Percentiles rank a stretch among this genome's conserved stretches.
phyloP scores from a whole-genome alignment of 2,888 invertebrate genomes.

The Bombylius major region DNA sequence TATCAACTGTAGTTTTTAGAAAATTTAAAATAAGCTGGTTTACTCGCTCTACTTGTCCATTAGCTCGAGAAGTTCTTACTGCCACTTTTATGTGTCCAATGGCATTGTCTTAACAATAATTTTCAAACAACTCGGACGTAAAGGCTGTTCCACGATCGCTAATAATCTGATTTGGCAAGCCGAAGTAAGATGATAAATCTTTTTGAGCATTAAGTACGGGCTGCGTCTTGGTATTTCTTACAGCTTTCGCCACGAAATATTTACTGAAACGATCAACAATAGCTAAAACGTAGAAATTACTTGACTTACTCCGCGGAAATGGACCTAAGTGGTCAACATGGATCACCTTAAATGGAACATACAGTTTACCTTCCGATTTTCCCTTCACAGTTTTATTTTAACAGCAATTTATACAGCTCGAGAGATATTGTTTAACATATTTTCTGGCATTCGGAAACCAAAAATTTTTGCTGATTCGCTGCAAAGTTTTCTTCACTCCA shows the following conservation, averaged over 20 bases:
- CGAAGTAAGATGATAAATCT: constrained; percentile 5
- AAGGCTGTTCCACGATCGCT: constrained; percentile 13
- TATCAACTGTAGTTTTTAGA: neutral
- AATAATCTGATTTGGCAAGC: constrained; percentile 2
- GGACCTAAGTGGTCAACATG: constrained; percentile 18
- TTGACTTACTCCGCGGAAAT: constrained; percentile 6
- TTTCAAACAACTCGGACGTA: constrained; percentile 9
- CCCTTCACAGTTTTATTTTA: constrained; percentile 5
- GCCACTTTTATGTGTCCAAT: constrained; percentile 4
- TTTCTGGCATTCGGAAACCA: constrained; percentile 15
- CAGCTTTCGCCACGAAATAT: constrained; percentile 7
- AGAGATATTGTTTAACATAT: constrained; percentile 8
- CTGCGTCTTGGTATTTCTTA: constrained; percentile 1
- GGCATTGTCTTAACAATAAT: constrained; percentile 5
- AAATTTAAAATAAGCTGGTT: neutral
- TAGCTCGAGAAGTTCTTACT: constrained; percentile 9
- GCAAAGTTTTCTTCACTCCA: constrained; percentile 10
- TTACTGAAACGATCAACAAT: constrained; percentile 12
- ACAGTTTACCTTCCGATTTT: constrained; percentile 4
- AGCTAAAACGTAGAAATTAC: constrained; percentile 10
- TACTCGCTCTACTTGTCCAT: constrained; percentile 10
- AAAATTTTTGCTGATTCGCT: constrained; percentile 7
- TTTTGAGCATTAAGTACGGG: constrained; percentile 3
- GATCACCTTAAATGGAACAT: constrained; percentile 10
- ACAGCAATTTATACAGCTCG: constrained; percentile 8